Evolutionary conservation across 2,797 vertebrate species (phyloP).

Genomic region (Diglossa cyanea): DNA sequence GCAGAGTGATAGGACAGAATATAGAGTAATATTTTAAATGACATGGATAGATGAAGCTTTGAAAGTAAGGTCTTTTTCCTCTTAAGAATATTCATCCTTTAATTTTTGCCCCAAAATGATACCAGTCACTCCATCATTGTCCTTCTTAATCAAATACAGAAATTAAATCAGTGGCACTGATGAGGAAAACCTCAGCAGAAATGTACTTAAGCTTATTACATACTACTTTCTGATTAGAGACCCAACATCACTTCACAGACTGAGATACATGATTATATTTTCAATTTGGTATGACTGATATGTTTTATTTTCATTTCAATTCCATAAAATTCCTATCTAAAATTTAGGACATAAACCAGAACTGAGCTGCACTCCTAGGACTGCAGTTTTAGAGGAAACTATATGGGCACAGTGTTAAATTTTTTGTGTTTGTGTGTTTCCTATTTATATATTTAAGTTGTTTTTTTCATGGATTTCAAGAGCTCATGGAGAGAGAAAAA

Average conservation of each 20-base stretch:
- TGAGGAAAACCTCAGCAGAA: conserved; percentile 14
- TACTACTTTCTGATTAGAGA: conserved; percentile 28
- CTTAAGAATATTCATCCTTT: not conserved
- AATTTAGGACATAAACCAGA: not conserved
- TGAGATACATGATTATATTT: conserved; percentile 7
- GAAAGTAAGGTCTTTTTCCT: not conserved
- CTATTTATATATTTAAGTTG: not conserved
- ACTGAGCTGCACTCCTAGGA: not conserved
- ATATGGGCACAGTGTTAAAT: not conserved
- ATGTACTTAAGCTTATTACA: conserved; percentile 29
- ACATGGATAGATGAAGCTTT: not conserved
- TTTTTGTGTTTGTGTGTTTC: not conserved
- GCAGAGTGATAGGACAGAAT: not conserved
- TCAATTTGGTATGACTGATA: conserved; percentile 15
- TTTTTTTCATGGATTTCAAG: not conserved
- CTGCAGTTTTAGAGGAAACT: not conserved
- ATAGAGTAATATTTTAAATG: not conserved
- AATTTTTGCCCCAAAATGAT: not conserved
- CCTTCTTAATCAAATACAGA: conserved; percentile 38
- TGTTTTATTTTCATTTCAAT: not conserved
- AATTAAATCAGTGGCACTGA: conserved; percentile 43
- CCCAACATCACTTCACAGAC: conserved; percentile 4
- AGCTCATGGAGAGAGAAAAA: not conserved
- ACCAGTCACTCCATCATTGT: not conserved
- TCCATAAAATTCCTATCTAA: not conserved